Evolutionary conservation across 2,797 vertebrate genomes (phyloP).

Genomic region (Schizopygopsis malacanthus): DNA sequence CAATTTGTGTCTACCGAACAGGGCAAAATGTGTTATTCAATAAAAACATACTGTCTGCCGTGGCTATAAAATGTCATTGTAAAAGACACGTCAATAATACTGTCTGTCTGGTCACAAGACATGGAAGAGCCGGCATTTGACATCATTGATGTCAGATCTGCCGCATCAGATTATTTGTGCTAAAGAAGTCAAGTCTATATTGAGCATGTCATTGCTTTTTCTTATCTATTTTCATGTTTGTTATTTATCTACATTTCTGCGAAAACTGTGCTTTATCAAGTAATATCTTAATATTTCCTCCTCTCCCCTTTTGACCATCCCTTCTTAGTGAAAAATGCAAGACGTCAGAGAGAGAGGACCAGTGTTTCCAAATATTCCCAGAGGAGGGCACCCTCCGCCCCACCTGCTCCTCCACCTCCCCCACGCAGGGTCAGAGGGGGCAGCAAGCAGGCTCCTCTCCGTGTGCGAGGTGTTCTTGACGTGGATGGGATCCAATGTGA

Average conservation of each 20-base stretch:
- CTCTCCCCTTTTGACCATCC: neutral
- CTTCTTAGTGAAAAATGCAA: constrained; percentile 71
- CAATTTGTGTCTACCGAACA: neutral
- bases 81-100: neutral
- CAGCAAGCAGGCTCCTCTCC: constrained; percentile 65
- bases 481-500: constrained; percentile 79
- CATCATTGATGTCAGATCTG: neutral
- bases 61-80: neutral
- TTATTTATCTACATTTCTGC: neutral
- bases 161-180: neutral
- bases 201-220: neutral
- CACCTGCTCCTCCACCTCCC: constrained; percentile 56
- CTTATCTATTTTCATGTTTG: neutral
- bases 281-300: constrained; percentile 27
- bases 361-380: constrained; percentile 66
- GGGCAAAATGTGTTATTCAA: neutral
- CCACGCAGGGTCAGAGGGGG: constrained; percentile 64
- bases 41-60: neutral
- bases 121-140: neutral
- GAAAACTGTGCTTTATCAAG: neutral
- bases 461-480: constrained; percentile 79
- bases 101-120: neutral
- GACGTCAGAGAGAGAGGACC: constrained; percentile 67
- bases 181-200: neutral
- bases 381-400: constrained; percentile 68